Base-by-base conservation (phyloP, 2,797 vertebrate species). In the Chelonia mydas region DNA sequence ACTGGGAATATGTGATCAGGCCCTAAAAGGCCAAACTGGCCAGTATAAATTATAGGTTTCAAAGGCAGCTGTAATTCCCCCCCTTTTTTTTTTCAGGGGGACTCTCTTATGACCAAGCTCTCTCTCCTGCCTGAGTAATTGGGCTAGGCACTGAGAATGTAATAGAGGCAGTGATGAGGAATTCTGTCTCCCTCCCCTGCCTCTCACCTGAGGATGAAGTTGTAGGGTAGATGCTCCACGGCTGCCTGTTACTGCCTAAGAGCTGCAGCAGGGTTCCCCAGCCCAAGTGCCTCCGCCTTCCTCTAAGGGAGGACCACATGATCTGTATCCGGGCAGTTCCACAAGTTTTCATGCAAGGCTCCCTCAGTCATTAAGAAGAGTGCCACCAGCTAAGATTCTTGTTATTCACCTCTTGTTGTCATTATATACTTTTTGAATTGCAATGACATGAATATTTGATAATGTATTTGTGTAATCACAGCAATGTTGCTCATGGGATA, bases 141-240 rank as follows among this genome's bases (percentile, higher is more conserved):
- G 2, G 13, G 59, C 15, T 16, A n/a, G 31, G 31, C 59, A 61
- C 59, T n/a, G 81, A 11, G 13, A 79, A 83, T 1, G 2, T 47
- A 49, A 74, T 41, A 68, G 94, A 84, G n/a, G 19, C 33, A 55
- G 72, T 33, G 3, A 13, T 81, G 25, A 8, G 10, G 5, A 77
- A 13, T 5, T 88, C 23, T 1, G 51, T 16, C 11, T 74, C 15
- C 15, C 16, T 61, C 31, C 31, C 6, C 59, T 37, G 81, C 3
- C 37, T 25, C 33, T 53, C 72, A 7, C 13, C 33, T 21, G 0
- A 0, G 1, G 65, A 28, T 74, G 83, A 89, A 86, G 68, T 15
- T 59, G n/a, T 11, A 57, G 3, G 1, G 13, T 23, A 28, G 4
- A 31, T 4, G 84, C 85, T 53, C 47, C 4, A 0, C 55, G 78